Evolutionary conservation across 2,888 invertebrate genomes (phyloP).

Genomic region (Heliconius sara): DNA sequence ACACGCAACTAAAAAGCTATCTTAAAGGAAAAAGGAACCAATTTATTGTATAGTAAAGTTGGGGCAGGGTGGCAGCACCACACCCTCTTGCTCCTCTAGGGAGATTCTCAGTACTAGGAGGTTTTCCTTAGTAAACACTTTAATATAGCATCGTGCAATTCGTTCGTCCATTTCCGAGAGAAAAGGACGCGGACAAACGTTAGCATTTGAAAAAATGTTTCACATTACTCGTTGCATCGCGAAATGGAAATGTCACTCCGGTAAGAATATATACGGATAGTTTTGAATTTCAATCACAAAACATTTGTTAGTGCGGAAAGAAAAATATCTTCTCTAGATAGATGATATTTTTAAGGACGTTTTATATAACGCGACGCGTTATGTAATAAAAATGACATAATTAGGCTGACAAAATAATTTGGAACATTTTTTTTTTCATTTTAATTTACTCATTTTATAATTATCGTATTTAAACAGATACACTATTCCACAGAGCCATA

Average conservation of each 20-base stretch:
- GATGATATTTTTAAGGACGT: too few species aligned
- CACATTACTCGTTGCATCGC: slow-evolving; percentile 34
- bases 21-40: slow-evolving; percentile 37
- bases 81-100: slow-evolving; percentile 37
- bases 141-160: slow-evolving; percentile 62
- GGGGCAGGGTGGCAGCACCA: slow-evolving; percentile 20
- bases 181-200: slow-evolving; percentile 50
- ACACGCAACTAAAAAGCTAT: slow-evolving; percentile 34
- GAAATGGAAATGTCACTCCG: slow-evolving; percentile 29
- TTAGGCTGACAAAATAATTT: neutral
- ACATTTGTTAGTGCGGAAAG: slow-evolving; percentile 2
- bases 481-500: neutral
- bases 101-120: slow-evolving; percentile 34
- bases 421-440: neutral
- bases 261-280: slow-evolving; percentile 30
- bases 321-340: slow-evolving; percentile 1
- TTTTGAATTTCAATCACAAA: slow-evolving; percentile 27
- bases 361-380: neutral
- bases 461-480: too few species aligned
- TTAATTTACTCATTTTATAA: neutral
- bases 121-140: slow-evolving; percentile 60
- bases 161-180: slow-evolving; percentile 53
- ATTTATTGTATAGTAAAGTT: slow-evolving; percentile 44
- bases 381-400: neutral
- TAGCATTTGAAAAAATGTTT: slow-evolving; percentile 45